phyloP scores from a whole-genome alignment of 2,113 vertebrate species.

The Poeciliopsis retropinna region DNA sequence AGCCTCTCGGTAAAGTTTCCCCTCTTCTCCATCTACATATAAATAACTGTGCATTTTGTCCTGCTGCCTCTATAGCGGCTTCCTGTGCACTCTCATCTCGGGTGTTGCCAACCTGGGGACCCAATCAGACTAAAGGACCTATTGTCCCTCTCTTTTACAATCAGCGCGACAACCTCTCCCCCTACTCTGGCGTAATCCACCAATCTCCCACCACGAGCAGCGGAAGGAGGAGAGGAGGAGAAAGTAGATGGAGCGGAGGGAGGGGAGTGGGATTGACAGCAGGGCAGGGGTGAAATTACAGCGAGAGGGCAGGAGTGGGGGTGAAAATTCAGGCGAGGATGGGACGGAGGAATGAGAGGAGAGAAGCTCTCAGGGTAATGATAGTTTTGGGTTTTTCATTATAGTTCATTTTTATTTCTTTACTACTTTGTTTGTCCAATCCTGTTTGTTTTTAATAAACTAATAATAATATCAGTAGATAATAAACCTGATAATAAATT shows the following conservation, averaged over 20 bases:
- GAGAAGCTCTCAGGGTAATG: conserved; percentile 5
- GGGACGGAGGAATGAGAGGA: conserved; percentile 39
- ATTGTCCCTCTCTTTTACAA: conserved; percentile 64
- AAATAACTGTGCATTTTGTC: conserved; percentile 22
- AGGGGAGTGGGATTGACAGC: conserved; percentile 25
- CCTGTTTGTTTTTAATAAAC: too few relatives aligned
- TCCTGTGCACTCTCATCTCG: conserved; percentile 43
- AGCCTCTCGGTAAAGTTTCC: conserved; percentile 65
- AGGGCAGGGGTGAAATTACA: conserved; percentile 32
- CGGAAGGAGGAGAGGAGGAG: conserved; percentile 27
- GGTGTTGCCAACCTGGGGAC: conserved; percentile 45
- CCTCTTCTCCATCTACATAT: conserved; percentile 17
- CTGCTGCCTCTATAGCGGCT: conserved; percentile 17
- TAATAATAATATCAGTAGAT: too few relatives aligned
- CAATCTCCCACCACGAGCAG: conserved; percentile 41
- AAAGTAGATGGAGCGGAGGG: conserved; percentile 5
- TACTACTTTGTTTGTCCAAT: too few relatives aligned
- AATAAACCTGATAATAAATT: too few relatives aligned
- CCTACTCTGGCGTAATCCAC: conserved; percentile 34
- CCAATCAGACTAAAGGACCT: conserved; percentile 70
- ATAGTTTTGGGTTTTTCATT: background rate
- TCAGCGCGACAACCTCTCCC: conserved; percentile 56
- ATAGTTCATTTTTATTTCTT: too few relatives aligned
- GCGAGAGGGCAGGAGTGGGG: background rate
- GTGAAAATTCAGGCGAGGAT: conserved; percentile 28